Evolutionary conservation across 1,140 invertebrate species (phyloP).

Genomic region (Habropoda laboriosa): DNA sequence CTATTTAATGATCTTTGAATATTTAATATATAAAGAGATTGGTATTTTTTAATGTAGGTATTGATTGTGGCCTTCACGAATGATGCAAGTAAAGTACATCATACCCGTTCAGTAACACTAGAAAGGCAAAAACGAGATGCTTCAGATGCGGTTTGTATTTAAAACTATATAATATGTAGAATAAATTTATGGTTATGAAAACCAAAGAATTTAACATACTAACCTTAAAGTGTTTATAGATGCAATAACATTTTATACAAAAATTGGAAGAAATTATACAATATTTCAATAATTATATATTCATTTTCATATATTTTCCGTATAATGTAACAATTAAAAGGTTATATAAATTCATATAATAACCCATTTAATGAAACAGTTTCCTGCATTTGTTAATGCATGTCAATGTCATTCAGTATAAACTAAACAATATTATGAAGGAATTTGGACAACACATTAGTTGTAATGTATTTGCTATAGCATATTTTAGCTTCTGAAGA

Average conservation of each 20-base stretch:
- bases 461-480: slow-evolving; percentile 8
- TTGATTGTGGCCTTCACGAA: slow-evolving; percentile 85
- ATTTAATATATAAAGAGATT: slow-evolving; percentile 10
- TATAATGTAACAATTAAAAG: not conserved
- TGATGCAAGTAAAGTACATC: slow-evolving; percentile 84
- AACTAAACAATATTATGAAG: not conserved
- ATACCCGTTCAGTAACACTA: slow-evolving; percentile 66
- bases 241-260: not conserved
- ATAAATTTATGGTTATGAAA: slow-evolving; percentile 1
- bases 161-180: slow-evolving; percentile 17
- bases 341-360: not conserved
- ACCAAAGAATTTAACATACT: too few relatives aligned
- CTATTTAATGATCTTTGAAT: slow-evolving; percentile 2
- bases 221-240: too few relatives aligned
- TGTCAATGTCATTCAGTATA: not conserved
- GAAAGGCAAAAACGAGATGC: slow-evolving; percentile 58
- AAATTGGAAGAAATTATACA: slow-evolving; percentile 16
- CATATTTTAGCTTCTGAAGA: slow-evolving; percentile 18
- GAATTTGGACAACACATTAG: not conserved
- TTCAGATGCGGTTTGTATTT: slow-evolving; percentile 44
- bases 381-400: not conserved
- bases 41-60: slow-evolving; percentile 66
- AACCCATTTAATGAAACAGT: not conserved
- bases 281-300: not conserved
- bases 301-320: slow-evolving; percentile 1